Conservation (phyloP, 2,888 invertebrate genomes). For the Onchidella celtica region DNA sequence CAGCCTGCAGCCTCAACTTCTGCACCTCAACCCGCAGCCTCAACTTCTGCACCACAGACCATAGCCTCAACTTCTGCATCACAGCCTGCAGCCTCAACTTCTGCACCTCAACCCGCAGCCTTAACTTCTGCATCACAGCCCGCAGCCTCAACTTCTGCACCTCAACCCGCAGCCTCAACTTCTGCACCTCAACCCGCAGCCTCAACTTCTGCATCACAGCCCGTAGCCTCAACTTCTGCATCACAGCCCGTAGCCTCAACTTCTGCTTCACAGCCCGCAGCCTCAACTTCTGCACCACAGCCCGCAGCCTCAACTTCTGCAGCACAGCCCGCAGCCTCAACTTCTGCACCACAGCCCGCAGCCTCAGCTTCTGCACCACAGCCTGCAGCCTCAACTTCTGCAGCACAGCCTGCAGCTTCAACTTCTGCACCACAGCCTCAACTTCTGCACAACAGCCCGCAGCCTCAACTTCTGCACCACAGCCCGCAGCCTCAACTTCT, state of each 20-base stretch:
- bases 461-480: not conserved
- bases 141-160: not conserved
- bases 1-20: not conserved
- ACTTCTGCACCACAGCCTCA: not conserved
- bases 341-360: not conserved
- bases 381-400: not conserved
- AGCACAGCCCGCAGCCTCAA: not conserved
- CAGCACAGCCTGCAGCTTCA: not conserved
- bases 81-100: not conserved
- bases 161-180: not conserved
- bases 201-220: not conserved
- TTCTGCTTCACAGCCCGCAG: not conserved
- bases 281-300: not conserved
- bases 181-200: not conserved
- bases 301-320: not conserved
- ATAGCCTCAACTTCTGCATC: not conserved
- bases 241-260: not conserved
- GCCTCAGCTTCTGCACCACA: not conserved
- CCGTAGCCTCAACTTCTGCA: not conserved
- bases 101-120: not conserved
- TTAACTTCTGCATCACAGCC: not conserved
- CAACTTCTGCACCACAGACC: not conserved
- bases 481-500: not conserved
- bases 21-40: not conserved
- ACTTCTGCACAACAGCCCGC: not conserved